These are phyloP conservation scores for Ophion costatus DNA, from an alignment of 2,888 invertebrate species.

Conservation along the genomic window DNA sequence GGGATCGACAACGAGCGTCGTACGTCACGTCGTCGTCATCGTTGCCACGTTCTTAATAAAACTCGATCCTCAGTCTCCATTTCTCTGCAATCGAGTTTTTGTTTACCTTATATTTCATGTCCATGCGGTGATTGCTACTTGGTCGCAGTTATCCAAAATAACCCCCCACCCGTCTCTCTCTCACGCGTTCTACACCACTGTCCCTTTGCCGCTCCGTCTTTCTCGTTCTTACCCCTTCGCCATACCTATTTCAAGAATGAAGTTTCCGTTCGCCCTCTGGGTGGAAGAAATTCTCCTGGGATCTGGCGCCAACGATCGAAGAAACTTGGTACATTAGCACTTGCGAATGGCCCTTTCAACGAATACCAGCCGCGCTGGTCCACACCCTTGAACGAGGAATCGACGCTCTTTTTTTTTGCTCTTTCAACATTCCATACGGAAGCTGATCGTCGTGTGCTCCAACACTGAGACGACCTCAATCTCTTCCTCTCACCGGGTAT, in stretches of 20 bases:
- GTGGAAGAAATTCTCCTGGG: conserved; percentile 4
- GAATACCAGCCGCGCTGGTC: conserved; percentile 4
- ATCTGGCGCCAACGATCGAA: conserved; percentile 53
- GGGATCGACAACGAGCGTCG: not conserved
- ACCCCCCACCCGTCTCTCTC: conserved; percentile 1
- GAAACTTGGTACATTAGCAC: conserved; percentile 59
- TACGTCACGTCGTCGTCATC: conserved; percentile 18
- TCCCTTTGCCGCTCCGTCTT: conserved; percentile 1
- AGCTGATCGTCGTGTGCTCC: not conserved
- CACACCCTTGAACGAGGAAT: not conserved
- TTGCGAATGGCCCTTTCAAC: conserved; percentile 58
- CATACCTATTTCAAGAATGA: not conserved
- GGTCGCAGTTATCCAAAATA: not conserved
- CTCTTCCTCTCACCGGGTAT: not conserved
- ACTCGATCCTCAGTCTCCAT: conserved; percentile 6
- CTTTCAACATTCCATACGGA: not conserved
- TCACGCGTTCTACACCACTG: conserved; percentile 39
- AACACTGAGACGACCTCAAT: not conserved
- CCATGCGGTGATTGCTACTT: too few species aligned
- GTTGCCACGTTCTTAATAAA: conserved; percentile 34
- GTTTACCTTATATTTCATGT: too few species aligned
- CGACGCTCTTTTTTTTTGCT: not conserved
- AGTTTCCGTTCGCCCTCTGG: not conserved
- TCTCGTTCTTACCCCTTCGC: not conserved
- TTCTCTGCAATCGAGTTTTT: not conserved